Conservation (phyloP, 2,888 invertebrate species). For the Apodemia zela region DNA sequence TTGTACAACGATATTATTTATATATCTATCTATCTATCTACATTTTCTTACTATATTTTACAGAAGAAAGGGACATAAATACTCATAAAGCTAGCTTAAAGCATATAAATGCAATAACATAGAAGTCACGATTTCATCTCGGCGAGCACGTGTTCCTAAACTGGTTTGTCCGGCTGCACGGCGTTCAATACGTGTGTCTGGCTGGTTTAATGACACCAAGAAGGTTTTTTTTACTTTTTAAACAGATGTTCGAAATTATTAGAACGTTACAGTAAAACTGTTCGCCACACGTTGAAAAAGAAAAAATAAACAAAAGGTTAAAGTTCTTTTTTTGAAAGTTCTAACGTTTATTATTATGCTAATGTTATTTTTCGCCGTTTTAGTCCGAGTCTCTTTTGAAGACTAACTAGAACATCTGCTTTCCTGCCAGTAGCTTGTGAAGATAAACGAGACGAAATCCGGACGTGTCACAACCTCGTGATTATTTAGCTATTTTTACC, state of each 20-base stretch:
- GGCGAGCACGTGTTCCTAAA: constrained; percentile 47
- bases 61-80: background rate
- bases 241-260: constrained; percentile 13
- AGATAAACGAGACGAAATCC: no score
- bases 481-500: no score
- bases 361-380: background rate
- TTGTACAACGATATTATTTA: no score
- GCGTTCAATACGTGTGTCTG: constrained; percentile 14
- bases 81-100: background rate
- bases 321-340: background rate
- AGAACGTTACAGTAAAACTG: background rate
- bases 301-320: background rate
- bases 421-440: no score
- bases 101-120: constrained; percentile 37
- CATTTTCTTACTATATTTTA: no score
- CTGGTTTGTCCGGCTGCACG: constrained; percentile 23
- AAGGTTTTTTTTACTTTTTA: background rate
- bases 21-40: no score
- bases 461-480: no score
- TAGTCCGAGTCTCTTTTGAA: no score
- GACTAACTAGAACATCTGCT: no score
- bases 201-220: constrained; percentile 11
- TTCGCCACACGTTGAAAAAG: background rate
- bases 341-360: background rate
- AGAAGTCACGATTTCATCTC: constrained; percentile 54